Evolutionary conservation across 1,140 invertebrate genomes (phyloP).

Genomic region (Bombus pyrosoma): DNA sequence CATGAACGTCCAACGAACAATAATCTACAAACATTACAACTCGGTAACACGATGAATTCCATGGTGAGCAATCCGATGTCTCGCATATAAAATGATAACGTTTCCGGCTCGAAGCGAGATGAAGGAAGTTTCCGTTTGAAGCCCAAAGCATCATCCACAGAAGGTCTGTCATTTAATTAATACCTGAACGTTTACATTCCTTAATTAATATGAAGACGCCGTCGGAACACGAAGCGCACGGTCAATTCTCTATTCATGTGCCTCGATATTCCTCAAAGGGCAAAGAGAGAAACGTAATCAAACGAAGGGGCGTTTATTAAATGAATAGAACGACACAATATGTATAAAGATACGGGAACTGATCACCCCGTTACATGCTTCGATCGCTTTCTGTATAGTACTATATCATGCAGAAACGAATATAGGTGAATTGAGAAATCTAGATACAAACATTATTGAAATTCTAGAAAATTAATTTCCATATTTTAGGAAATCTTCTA

Average conservation of each 20-base stretch:
- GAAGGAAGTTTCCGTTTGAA: not conserved
- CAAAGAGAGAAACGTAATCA: not conserved
- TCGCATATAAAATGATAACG: not conserved
- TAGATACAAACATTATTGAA: too few species aligned
- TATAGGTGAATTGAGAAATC: not conserved
- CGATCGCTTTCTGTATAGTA: not conserved
- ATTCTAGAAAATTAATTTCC: too few species aligned
- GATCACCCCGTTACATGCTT: not conserved
- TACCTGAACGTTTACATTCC: conserved; percentile 17
- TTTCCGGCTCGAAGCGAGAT: too few species aligned
- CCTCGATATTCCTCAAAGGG: conserved; percentile 7
- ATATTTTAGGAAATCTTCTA: too few species aligned
- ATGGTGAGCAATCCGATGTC: not conserved
- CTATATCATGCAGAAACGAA: not conserved
- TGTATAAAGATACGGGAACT: not conserved
- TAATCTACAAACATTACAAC: not conserved
- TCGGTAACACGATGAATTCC: not conserved
- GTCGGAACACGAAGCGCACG: not conserved
- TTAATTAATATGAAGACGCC: conserved; percentile 29
- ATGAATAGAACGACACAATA: not conserved
- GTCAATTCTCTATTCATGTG: conserved; percentile 27
- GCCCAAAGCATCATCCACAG: not conserved
- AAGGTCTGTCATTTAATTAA: conserved; percentile 33
- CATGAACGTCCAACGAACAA: not conserved
- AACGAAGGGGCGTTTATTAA: conserved; percentile 2